These are phyloP conservation scores for Holothuria glaberrima DNA, from an alignment of 35 echinoderm and acorn worm genomes.

Conservation along the genomic window DNA sequence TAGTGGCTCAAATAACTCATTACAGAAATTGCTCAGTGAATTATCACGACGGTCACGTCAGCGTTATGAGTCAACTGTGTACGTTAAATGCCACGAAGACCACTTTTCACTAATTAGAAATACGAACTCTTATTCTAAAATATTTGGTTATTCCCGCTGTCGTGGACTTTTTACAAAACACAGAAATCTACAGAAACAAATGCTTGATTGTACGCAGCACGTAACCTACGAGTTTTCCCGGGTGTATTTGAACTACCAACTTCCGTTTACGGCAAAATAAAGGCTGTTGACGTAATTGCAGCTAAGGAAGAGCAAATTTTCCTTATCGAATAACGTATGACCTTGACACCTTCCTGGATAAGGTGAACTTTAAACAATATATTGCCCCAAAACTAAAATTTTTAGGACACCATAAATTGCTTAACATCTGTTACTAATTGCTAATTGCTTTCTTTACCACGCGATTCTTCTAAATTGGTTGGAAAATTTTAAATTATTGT, in stretches of 20 bases:
- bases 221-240: background rate
- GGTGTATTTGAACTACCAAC: background rate
- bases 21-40: background rate
- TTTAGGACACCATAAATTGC: background rate
- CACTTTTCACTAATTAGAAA: background rate
- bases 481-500: background rate
- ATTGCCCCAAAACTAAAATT: background rate
- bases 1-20: background rate
- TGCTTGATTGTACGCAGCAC: too few relatives aligned
- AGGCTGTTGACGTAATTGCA: too few relatives aligned
- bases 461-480: background rate
- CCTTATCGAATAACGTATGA: constrained; percentile 15
- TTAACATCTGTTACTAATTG: background rate
- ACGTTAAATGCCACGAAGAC: background rate
- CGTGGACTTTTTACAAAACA: background rate
- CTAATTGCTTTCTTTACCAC: background rate
- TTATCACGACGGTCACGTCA: background rate
- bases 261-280: too few relatives aligned
- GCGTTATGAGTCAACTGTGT: constrained; percentile 2
- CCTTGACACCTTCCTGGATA: background rate
- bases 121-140: background rate
- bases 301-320: too few relatives aligned
- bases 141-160: background rate
- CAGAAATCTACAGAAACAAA: background rate
- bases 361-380: background rate